These are phyloP conservation scores for Chalcis sispes DNA, from an alignment of 2,888 invertebrate species.

Conservation along the genomic window DNA sequence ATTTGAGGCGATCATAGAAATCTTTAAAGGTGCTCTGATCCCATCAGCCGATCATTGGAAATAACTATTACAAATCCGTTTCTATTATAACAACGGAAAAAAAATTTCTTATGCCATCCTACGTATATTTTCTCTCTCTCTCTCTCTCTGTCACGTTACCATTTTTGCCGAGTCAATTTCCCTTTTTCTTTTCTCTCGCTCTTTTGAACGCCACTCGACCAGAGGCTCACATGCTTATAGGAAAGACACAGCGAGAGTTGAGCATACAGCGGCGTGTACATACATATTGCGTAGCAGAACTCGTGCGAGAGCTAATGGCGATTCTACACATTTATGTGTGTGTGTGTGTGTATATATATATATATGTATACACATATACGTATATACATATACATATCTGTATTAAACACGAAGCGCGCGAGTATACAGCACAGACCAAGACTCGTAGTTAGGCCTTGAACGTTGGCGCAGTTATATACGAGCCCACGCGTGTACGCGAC, in stretches of 20 bases:
- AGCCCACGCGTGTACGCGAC: slow-evolving; percentile 70
- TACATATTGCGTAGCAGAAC: slow-evolving; percentile 23
- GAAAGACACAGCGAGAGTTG: too few relatives aligned
- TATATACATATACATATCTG: not conserved
- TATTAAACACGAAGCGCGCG: not conserved
- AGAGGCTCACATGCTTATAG: not conserved
- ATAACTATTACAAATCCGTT: too few relatives aligned
- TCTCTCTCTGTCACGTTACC: not conserved
- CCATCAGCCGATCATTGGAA: too few relatives aligned
- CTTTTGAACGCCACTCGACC: not conserved
- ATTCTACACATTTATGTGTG: too few relatives aligned
- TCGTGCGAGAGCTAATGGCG: not conserved
- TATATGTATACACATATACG: not conserved
- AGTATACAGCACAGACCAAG: too few relatives aligned
- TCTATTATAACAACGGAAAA: too few relatives aligned
- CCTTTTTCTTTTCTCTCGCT: slow-evolving; percentile 5
- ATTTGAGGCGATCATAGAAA: too few relatives aligned
- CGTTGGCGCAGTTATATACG: slow-evolving; percentile 63
- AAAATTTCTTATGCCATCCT: too few relatives aligned
- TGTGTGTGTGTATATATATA: slow-evolving; percentile 2
- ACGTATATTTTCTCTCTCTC: not conserved
- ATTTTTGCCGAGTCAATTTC: not conserved
- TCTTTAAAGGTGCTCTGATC: too few relatives aligned
- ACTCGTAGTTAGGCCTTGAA: slow-evolving; percentile 74
- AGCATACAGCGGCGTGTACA: not conserved